Evolutionary conservation across 2,113 vertebrate genomes (phyloP).

Genomic region (Nesoenas mayeri): DNA sequence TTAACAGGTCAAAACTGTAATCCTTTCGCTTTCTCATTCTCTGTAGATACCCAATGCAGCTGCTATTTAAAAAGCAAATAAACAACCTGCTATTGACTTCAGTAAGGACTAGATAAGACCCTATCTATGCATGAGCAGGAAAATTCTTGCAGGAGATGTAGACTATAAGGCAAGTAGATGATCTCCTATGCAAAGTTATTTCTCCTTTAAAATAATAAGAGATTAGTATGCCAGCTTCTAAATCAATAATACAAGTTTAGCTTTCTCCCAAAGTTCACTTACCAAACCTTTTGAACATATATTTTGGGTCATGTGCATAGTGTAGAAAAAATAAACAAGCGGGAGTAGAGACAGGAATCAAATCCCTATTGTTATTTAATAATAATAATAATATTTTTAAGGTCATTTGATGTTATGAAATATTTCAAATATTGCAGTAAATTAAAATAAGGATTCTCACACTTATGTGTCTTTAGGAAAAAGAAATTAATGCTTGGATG

Average conservation of each 20-base stretch:
- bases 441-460: background rate
- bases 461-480: background rate
- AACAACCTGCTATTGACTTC: conserved; percentile 35
- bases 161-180: conserved; percentile 30
- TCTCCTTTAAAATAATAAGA: conserved; percentile 19
- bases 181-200: conserved; percentile 20
- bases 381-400: no score
- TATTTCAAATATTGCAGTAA: background rate
- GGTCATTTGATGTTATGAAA: background rate
- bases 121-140: conserved; percentile 12
- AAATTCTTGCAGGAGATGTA: conserved; percentile 18
- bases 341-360: background rate
- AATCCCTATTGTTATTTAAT: background rate
- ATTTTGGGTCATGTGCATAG: background rate
- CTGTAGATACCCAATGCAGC: background rate
- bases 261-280: conserved; percentile 6
- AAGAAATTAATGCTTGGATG: background rate
- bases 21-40: conserved; percentile 17
- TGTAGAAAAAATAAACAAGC: background rate
- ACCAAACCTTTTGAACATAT: background rate
- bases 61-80: conserved; percentile 46
- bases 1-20: conserved; percentile 47
- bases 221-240: background rate
- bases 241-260: conserved; percentile 2
- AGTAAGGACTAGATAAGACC: conserved; percentile 31